Base-by-base conservation (phyloP, 2,888 invertebrate genomes). In the Amblyjoppa fuscipennis region DNA sequence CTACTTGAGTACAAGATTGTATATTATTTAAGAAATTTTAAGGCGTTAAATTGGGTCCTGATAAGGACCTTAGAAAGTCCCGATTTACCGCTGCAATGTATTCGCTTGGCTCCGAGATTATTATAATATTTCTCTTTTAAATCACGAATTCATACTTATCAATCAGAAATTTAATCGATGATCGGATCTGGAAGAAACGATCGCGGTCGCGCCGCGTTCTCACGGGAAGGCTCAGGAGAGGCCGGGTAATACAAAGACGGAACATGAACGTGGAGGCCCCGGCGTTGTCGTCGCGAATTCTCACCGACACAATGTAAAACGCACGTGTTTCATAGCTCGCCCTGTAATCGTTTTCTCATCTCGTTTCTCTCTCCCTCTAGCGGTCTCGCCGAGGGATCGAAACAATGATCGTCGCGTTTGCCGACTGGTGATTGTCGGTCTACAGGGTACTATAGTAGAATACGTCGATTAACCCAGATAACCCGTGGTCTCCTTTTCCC, bases 401-500 rank as follows among this genome's bases (percentile, higher is more conserved):
- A 79, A 83, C 78, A 83, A 85, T 85, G 83, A 85, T 85, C 79
- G 85, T 85, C 79, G 71, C 84, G 73, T 41, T 53, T 79, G 61
- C 61, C 79, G 71, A 66, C 74, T 66, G 59, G 70, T 83, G 78
- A 83, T 75, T 79, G 83, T 83, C 69, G 71, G 64, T 53, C n/a
- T 20, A 41, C 16, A 11, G 34, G 68, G 38, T 76, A 77, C 64
- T 34, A 81, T 81, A 49, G 84, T 38, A 81, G 59, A 85, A 83
- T 87, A 90, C 89, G 90, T 90, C 90, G 90, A 91, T 91, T 91
- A 90, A 91, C 89, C 90, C 88, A 88, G 90, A 90, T 90, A 91
- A 91, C 89, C 90, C 87, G 86, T 76, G 59, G 45, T 84, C 87
- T 88, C 85, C 80, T 84, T 75, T 45, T 84, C 74, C 74, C 79